A percentile compares a stretch with the other conserved stretches of the same genome.
Conservation (phyloP, 2,888 invertebrate genomes). For the Saturnia japonica region DNA sequence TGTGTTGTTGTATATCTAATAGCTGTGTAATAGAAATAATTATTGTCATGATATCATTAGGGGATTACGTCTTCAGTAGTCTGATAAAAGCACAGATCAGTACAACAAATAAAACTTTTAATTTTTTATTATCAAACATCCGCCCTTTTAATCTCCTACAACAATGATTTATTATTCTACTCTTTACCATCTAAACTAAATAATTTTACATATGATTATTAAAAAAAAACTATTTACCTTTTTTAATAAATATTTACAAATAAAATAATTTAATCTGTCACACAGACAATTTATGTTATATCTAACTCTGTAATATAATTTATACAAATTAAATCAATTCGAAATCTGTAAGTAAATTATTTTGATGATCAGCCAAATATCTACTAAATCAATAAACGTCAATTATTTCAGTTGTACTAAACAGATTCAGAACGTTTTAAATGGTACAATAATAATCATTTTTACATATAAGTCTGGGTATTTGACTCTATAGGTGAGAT, state of each 20-base stretch:
- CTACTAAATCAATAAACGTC: conserved; percentile 11
- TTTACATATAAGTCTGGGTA: neutral
- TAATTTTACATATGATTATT: neutral
- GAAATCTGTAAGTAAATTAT: neutral
- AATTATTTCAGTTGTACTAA: conserved; percentile 1
- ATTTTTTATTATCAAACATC: neutral
- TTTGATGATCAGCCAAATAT: neutral
- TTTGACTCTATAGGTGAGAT: conserved; percentile 16
- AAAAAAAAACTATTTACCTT: neutral
- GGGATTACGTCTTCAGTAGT: conserved; percentile 50
- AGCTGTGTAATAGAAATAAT: conserved; percentile 47
- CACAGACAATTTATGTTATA: neutral
- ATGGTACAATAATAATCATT: neutral
- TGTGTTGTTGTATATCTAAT: conserved; percentile 55
- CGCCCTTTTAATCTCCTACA: neutral
- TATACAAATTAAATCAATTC: conserved; percentile 4
- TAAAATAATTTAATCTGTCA: neutral
- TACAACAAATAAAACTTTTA: too few relatives aligned
- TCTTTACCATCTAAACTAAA: neutral
- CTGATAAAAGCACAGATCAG: conserved; percentile 7
- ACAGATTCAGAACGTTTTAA: neutral
- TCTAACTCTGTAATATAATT: neutral
- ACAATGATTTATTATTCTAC: neutral
- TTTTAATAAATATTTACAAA: neutral
- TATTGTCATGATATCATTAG: conserved; percentile 71